Conservation (phyloP, 2,888 invertebrate species). For the Agrypnus murinus region DNA sequence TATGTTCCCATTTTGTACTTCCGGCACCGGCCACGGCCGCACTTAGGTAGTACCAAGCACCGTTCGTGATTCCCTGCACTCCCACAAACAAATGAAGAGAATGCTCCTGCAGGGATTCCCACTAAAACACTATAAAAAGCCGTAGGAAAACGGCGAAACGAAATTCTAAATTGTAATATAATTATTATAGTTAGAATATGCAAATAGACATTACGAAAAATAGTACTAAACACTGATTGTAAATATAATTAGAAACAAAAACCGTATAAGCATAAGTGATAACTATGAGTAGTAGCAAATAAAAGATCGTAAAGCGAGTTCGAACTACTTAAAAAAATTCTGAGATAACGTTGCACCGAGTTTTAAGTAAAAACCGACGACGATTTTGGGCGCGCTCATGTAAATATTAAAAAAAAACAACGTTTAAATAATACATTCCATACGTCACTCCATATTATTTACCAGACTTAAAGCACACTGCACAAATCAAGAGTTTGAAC, state of each 20-base stretch:
- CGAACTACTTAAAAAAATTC: slow-evolving; percentile 49
- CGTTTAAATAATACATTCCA: slow-evolving; percentile 62
- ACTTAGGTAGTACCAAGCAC: slow-evolving; percentile 52
- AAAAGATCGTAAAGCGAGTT: slow-evolving; percentile 54
- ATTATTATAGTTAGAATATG: slow-evolving; percentile 63
- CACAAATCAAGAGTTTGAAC: slow-evolving; percentile 68
- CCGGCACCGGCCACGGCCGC: slow-evolving; percentile 56
- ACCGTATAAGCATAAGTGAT: slow-evolving; percentile 62
- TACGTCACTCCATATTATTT: slow-evolving; percentile 64
- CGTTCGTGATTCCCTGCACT: slow-evolving; percentile 49
- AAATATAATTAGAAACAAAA: slow-evolving; percentile 62
- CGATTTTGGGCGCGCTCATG: slow-evolving; percentile 59
- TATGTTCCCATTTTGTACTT: slow-evolving; percentile 61
- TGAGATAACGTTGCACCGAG: slow-evolving; percentile 47
- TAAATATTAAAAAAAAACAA: slow-evolving; percentile 55
- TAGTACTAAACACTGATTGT: slow-evolving; percentile 63
- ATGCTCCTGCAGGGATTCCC: slow-evolving; percentile 62
- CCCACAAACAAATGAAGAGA: slow-evolving; percentile 33
- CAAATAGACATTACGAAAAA: slow-evolving; percentile 67
- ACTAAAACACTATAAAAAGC: slow-evolving; percentile 55
- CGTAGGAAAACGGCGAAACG: slow-evolving; percentile 67
- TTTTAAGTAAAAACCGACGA: slow-evolving; percentile 35
- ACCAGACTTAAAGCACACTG: slow-evolving; percentile 67
- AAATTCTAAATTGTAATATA: slow-evolving; percentile 72
- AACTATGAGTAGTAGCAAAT: slow-evolving; percentile 54